Base-by-base conservation (phyloP, 2,113 vertebrate species). In the Pao palembangensis region DNA sequence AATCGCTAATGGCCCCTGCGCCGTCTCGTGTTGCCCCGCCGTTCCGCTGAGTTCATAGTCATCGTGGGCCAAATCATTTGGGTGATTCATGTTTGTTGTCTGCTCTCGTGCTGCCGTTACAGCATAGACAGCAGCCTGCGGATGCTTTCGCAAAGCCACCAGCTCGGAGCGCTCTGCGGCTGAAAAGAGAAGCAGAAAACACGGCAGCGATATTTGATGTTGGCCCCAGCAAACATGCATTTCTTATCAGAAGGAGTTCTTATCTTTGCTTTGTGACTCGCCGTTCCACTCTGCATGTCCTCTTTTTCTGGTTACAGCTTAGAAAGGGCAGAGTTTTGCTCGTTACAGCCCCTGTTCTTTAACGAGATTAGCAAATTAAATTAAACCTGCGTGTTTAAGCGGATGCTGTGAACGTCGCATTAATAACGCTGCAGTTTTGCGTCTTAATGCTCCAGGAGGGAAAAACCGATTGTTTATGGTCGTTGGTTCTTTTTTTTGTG, bases 311-410 rank as follows among this genome's bases (percentile, higher is more conserved):
- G 82, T 82, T 80, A 68, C 17, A 67, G 71, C 66, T 58, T 56
- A 61, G 69, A 13, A 49, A 69, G 66, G 71, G 67, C 44, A 17
- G 50, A 54, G 55, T 53, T 78, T 78, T 67, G 58, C 72, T 78
- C 71, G 71, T 76, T 64, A 65, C 67, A 76, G 75, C 75, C 65
- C 38, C 12, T 52, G 58, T 69, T 61, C 58, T 66, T 50, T 68
- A 81, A 79, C 79, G 67, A 57, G 72, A 52, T 44, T 17, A 71
- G 52, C 47, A 60, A 77, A 68, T 50, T 51, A 18, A 21, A 74
- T 75, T 67, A 79, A 77, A 84, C 84, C 81, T 75, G 77, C 70
- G 75, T 70, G 75, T 85, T 83, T 74, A 67, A 31, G 55, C 61
- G 57, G 28, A 77, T 62, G 28, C 61, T 61, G 19, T 18, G 62